A percentile compares a stretch with the other conserved stretches of the same genome.
Conservation (phyloP, 2,888 invertebrate genomes). For the Cantharis nigra region DNA sequence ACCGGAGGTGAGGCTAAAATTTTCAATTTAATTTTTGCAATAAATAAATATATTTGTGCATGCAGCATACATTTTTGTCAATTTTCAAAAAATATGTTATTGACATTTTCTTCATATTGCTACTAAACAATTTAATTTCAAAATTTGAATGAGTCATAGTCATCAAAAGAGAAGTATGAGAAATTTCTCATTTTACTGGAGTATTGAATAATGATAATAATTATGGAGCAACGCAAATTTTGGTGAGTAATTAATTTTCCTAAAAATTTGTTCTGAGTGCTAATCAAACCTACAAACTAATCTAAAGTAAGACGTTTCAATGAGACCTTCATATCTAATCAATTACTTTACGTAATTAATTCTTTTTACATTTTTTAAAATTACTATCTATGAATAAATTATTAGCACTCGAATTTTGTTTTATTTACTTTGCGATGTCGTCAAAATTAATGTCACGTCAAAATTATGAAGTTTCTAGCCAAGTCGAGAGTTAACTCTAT, state of each 20-base stretch:
- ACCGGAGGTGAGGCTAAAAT: conserved; percentile 69
- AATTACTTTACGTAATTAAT: neutral
- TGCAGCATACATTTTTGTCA: too few species aligned
- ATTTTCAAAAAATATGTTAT: too few species aligned
- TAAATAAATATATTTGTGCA: too few species aligned
- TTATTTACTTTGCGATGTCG: neutral
- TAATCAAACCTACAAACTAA: neutral
- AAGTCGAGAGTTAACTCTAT: neutral
- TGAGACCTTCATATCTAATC: neutral
- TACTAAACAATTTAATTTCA: too few species aligned
- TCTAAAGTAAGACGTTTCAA: neutral
- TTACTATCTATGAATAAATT: neutral
- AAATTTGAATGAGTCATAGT: too few species aligned
- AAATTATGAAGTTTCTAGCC: neutral
- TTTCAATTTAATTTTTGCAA: conserved; percentile 8
- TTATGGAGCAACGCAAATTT: neutral
- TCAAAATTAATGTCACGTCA: neutral
- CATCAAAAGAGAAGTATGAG: too few species aligned
- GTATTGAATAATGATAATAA: neutral
- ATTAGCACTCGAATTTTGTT: neutral
- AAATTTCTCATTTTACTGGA: too few species aligned
- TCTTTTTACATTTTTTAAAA: neutral
- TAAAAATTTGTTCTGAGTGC: neutral
- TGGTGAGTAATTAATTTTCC: neutral
- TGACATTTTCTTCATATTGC: too few species aligned